A percentile compares a stretch with the other conserved stretches of the same genome.
Conservation (phyloP, 2,888 invertebrate genomes). For the Gymnosoma rotundatum region DNA sequence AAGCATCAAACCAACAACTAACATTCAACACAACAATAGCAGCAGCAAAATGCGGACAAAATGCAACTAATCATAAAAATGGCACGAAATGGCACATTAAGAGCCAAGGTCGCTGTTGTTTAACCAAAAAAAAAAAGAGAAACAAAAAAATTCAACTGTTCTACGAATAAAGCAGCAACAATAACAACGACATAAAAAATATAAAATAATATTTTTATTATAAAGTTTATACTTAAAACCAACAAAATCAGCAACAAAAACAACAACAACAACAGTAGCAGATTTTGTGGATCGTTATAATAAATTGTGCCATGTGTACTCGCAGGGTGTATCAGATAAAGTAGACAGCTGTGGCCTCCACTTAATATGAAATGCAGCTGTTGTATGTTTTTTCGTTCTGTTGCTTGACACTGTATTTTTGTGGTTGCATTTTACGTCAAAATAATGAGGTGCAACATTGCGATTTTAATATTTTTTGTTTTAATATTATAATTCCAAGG, state of each 20-base stretch:
- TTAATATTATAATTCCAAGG: slow-evolving; percentile 20
- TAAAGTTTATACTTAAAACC: slow-evolving; percentile 20
- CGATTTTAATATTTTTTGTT: neutral
- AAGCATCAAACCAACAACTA: slow-evolving; percentile 31
- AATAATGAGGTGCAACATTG: slow-evolving; percentile 63
- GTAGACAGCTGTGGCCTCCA: slow-evolving; percentile 70
- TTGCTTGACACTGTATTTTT: slow-evolving; percentile 35
- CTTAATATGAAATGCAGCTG: slow-evolving; percentile 60
- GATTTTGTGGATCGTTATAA: slow-evolving; percentile 22
- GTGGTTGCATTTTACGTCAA: slow-evolving; percentile 54
- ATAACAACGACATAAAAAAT: slow-evolving; percentile 49
- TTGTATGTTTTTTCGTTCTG: slow-evolving; percentile 10
- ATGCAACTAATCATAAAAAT: slow-evolving; percentile 67
- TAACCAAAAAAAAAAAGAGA: slow-evolving; percentile 38
- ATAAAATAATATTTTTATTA: neutral
- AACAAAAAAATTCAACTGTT: neutral
- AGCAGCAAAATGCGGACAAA: slow-evolving; percentile 26
- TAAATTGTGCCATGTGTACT: slow-evolving; percentile 36
- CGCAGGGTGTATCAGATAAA: slow-evolving; percentile 60
- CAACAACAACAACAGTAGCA: neutral
- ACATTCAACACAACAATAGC: slow-evolving; percentile 26
- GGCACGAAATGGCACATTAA: slow-evolving; percentile 67
- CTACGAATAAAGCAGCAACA: slow-evolving; percentile 34
- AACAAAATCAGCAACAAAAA: slow-evolving; percentile 1
- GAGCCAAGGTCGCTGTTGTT: slow-evolving; percentile 66